Evolutionary conservation across 1,140 invertebrate species (phyloP).

Genomic region (Philopotamus ludificatus): DNA sequence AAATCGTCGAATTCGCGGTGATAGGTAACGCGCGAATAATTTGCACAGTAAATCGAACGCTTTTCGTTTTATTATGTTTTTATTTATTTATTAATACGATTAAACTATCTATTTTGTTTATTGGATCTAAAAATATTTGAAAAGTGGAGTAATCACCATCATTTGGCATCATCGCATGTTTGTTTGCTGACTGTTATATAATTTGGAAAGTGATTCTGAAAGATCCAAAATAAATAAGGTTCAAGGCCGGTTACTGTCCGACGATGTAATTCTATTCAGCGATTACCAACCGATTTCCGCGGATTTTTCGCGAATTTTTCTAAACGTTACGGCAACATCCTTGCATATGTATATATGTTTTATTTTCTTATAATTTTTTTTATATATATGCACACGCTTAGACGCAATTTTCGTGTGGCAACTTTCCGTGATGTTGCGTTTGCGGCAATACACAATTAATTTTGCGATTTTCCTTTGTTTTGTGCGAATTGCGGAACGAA

Average conservation of each 20-base stretch:
- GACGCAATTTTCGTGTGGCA: background rate
- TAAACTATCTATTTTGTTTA: no score
- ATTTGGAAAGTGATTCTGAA: background rate
- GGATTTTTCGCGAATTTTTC: background rate
- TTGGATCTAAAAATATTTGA: no score
- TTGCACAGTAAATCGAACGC: no score
- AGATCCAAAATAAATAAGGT: background rate
- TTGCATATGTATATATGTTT: no score
- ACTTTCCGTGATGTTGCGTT: background rate
- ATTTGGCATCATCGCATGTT: background rate
- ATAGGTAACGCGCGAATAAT: no score
- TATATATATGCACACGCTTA: background rate
- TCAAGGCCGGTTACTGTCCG: background rate
- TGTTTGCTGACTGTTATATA: no score
- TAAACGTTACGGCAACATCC: no score
- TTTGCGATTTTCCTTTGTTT: constrained; percentile 4
- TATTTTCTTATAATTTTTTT: no score
- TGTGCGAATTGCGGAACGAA: constrained; percentile 14
- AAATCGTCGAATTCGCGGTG: no score
- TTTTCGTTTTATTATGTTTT: no score
- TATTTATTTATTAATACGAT: no score
- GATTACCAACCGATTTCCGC: background rate
- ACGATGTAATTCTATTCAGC: background rate
- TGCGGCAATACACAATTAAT: background rate
- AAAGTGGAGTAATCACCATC: no score